phyloP scores from a whole-genome alignment of 2,113 vertebrate genomes.

The Numida meleagris region DNA sequence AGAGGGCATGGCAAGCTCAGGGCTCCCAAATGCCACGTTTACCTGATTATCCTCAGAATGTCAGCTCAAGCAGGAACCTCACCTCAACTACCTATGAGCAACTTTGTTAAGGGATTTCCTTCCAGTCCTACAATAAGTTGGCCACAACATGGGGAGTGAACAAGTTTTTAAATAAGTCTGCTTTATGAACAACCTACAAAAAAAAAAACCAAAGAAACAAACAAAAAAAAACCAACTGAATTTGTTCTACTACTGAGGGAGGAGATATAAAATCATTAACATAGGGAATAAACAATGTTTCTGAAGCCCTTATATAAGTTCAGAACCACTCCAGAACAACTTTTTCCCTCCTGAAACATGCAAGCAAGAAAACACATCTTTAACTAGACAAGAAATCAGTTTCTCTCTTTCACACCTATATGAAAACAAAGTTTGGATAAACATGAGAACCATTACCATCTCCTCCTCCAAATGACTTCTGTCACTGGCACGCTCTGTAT shows the following conservation, averaged over 20 bases:
- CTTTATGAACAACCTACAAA: background rate
- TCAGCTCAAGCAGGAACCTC: background rate
- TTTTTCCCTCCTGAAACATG: background rate
- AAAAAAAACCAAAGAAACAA: too few relatives aligned
- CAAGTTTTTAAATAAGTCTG: background rate
- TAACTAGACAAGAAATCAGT: background rate
- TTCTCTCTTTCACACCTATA: background rate
- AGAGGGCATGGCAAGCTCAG: background rate
- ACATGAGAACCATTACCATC: background rate
- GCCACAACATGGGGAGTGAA: background rate
- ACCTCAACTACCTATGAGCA: background rate
- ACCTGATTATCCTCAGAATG: background rate
- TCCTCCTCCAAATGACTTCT: background rate
- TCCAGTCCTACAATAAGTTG: background rate
- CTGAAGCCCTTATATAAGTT: background rate
- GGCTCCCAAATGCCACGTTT: background rate
- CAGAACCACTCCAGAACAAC: background rate
- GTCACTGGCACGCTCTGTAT: background rate
- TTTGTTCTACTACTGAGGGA: background rate
- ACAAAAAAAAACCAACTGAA: background rate
- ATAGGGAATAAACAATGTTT: background rate
- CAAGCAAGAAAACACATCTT: background rate
- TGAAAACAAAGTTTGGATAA: background rate
- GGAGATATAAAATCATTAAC: background rate
- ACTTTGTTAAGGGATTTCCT: background rate